Conservation (phyloP, 2,797 vertebrate species). For the Hemitrygon akajei region DNA sequence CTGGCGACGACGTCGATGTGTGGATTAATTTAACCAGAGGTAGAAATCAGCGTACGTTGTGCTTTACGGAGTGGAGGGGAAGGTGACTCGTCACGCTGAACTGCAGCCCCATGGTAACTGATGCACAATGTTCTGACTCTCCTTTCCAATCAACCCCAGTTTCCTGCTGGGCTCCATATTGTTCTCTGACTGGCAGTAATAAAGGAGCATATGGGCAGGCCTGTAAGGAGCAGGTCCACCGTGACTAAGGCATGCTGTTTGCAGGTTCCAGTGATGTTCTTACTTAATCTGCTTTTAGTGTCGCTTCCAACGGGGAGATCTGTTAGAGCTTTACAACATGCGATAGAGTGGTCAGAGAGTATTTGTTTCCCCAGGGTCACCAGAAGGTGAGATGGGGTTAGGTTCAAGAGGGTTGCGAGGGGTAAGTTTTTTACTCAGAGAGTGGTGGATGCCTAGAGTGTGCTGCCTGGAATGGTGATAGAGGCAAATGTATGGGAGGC, state of each 20-base stretch:
- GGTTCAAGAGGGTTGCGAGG: too few relatives aligned
- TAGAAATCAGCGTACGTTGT: background rate
- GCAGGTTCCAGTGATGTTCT: background rate
- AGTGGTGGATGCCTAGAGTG: too few relatives aligned
- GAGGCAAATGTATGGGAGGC: too few relatives aligned
- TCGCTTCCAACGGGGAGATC: background rate
- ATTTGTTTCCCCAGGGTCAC: too few relatives aligned
- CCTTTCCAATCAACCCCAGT: background rate
- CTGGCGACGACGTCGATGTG: background rate
- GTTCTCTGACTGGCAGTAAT: background rate
- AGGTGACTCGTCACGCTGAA: background rate
- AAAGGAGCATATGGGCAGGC: background rate
- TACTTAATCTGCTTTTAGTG: background rate
- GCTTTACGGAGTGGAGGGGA: background rate
- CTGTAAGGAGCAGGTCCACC: background rate
- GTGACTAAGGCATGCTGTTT: background rate
- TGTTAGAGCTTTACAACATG: too few relatives aligned
- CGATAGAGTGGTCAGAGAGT: too few relatives aligned
- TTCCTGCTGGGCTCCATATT: background rate
- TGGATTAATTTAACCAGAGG: background rate
- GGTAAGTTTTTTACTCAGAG: too few relatives aligned
- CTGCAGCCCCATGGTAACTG: background rate
- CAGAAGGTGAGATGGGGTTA: too few relatives aligned
- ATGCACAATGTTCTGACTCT: background rate
- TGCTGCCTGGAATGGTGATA: too few relatives aligned